These are phyloP conservation scores for Pterophyllum scalare DNA, from an alignment of 2,113 vertebrate genomes.

Conservation along the genomic window DNA sequence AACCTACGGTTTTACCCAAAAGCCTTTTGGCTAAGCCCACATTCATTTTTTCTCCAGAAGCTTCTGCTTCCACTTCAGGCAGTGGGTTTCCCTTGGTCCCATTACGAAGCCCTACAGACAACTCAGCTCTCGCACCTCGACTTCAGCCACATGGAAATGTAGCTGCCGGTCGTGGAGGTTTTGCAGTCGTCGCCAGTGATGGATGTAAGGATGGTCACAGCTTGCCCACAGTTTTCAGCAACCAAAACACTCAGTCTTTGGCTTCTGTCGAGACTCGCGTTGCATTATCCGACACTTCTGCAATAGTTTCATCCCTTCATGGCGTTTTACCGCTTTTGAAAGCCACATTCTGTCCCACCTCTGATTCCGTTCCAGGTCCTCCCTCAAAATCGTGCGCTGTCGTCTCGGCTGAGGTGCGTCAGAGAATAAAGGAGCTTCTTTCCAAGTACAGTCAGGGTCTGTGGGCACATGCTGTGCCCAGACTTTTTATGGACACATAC, in stretches of 20 bases:
- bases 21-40: slow-evolving; percentile 20
- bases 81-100: background rate
- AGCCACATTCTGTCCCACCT: slow-evolving; percentile 2
- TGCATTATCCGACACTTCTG: background rate
- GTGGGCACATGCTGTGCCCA: slow-evolving; percentile 91
- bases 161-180: background rate
- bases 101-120: slow-evolving; percentile 5
- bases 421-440: slow-evolving; percentile 85
- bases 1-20: background rate
- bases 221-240: background rate
- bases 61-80: background rate
- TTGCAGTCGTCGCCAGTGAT: background rate
- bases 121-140: background rate
- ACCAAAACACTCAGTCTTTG: background rate
- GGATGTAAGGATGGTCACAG: background rate
- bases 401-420: slow-evolving; percentile 76
- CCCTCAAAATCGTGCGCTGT: background rate
- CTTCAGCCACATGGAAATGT: background rate
- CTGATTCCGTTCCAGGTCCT: slow-evolving; percentile 5
- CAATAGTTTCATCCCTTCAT: background rate
- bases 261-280: background rate
- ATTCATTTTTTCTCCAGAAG: slow-evolving; percentile 25
- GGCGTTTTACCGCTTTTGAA: slow-evolving; percentile 26
- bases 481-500: slow-evolving; percentile 87
- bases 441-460: slow-evolving; percentile 87